Base-by-base conservation (phyloP, 2,888 invertebrate genomes). In the Tigriopus californicus region DNA sequence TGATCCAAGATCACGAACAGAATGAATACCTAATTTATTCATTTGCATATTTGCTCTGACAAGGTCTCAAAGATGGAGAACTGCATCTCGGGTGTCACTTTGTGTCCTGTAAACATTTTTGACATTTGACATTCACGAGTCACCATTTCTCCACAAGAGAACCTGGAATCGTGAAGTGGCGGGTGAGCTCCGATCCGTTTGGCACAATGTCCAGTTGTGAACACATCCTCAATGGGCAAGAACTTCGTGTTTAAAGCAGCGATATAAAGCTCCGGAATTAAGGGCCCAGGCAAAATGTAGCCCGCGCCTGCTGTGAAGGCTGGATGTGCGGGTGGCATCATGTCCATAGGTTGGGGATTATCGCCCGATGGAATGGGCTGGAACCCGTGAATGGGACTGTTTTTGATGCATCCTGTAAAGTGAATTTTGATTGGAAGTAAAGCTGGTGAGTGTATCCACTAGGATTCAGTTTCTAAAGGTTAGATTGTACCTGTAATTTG, bases 271-370 rank as follows among this genome's bases (percentile, higher is more conserved):
- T 67, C 65, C 6, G 61, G 41, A 5, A 67, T 63, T 1, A 68
- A 62, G 44, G 65, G 64, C 4, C 66, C 65, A 11, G 68, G 66
- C 52, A 71, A 64, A n/a, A 68, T 65, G 62, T 72, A 72, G 0
- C 70, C 67, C 0, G 70, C 68, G 0, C 72, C 72, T 0, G 71
- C 70, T 6, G 66, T 64, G 63, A 71, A 72, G n/a, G 65, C 65
- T 0, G 72, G 72, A 61, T 68, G 64, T 18, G 61, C 62, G 2
- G 62, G 61, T 15, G 64, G 64, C 33, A 63, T 40, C 8, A 15
- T 18, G 8, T 22, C 22, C 15, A 22, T 24, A 15, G 15, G 20
- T 10, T 12, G 11, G 1, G 60, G 58, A 12, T 44, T 48, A 1
- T 63, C 64, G 40, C 54, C 22, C 1, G 24, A 41, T 20, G 64